phyloP scores from a whole-genome alignment of 2,797 vertebrate species.

The Telmatherina bonti region DNA sequence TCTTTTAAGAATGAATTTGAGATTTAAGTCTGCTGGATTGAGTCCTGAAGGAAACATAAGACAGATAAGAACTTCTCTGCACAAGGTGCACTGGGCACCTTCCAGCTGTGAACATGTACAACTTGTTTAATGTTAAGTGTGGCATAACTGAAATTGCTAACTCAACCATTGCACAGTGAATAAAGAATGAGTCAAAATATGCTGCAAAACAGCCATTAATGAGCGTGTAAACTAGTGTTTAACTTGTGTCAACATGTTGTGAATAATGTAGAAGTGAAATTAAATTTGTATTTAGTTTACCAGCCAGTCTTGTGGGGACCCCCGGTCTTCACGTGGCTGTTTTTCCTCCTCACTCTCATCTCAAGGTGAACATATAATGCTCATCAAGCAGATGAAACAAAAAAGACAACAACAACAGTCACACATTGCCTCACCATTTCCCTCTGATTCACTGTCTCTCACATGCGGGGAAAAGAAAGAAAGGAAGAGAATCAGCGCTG shows the following conservation, averaged over 20 bases:
- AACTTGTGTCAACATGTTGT: conserved; percentile 42
- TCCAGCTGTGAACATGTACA: conserved; percentile 48
- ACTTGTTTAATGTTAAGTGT: conserved; percentile 39
- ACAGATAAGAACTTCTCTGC: conserved; percentile 16
- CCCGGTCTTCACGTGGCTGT: conserved; percentile 17
- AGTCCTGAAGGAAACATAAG: background rate
- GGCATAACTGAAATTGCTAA: conserved; percentile 21
- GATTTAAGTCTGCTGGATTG: background rate
- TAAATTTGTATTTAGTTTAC: conserved; percentile 35
- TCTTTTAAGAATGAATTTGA: background rate
- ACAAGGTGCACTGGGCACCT: conserved; percentile 23
- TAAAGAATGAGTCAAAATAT: conserved; percentile 32
- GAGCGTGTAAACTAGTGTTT: conserved; percentile 49
- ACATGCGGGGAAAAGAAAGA: conserved; percentile 6
- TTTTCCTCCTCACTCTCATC: conserved; percentile 28
- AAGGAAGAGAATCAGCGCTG: conserved; percentile 8
- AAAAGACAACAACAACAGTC: conserved; percentile 44
- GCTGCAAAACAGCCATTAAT: conserved; percentile 34
- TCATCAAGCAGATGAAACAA: conserved; percentile 56
- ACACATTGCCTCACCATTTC: conserved; percentile 46
- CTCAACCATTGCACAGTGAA: conserved; percentile 34
- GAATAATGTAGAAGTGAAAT: conserved; percentile 48
- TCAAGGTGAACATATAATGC: conserved; percentile 47
- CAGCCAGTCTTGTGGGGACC: conserved; percentile 14
- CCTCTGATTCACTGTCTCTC: conserved; percentile 33